These are phyloP conservation scores for Hirtodrosophila duncani DNA, from an alignment of 2,888 invertebrate genomes.

Conservation along the genomic window DNA sequence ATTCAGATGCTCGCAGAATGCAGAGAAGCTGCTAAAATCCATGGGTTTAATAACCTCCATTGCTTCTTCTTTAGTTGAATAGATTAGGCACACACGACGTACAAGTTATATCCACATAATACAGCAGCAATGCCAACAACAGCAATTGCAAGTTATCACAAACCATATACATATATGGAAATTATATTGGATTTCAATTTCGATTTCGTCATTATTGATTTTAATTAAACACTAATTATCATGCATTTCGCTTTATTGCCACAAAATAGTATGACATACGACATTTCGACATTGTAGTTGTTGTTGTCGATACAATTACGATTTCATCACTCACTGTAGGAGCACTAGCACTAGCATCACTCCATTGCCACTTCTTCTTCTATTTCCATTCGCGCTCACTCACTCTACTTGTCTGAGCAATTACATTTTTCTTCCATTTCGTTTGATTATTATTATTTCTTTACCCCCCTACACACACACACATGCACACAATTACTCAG, in stretches of 20 bases:
- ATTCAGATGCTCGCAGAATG: conserved; percentile 76
- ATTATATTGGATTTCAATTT: conserved; percentile 27
- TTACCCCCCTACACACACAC: conserved; percentile 22
- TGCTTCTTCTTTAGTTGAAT: conserved; percentile 42
- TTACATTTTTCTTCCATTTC: conserved; percentile 63
- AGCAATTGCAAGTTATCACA: conserved; percentile 18
- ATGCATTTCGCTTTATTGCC: conserved; percentile 48
- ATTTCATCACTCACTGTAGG: conserved; percentile 3
- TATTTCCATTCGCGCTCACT: not conserved
- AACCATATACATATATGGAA: conserved; percentile 29
- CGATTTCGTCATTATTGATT: conserved; percentile 66
- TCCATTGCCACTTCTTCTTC: conserved; percentile 35
- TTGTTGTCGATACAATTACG: conserved; percentile 23
- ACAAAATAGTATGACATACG: conserved; percentile 46
- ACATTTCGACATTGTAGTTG: conserved; percentile 55
- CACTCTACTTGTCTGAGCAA: conserved; percentile 41
- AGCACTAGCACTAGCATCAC: conserved; percentile 10
- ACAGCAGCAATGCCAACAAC: conserved; percentile 6
- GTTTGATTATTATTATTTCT: conserved; percentile 66
- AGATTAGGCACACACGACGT: conserved; percentile 18
- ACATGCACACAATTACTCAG: conserved; percentile 8
- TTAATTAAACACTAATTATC: conserved; percentile 70
- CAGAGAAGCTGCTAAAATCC: conserved; percentile 76
- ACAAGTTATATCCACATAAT: conserved; percentile 12
- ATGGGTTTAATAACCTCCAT: conserved; percentile 77